Evolutionary conservation across 1,140 invertebrate genomes (phyloP).

Genomic region (Meloidogyne exigua): DNA sequence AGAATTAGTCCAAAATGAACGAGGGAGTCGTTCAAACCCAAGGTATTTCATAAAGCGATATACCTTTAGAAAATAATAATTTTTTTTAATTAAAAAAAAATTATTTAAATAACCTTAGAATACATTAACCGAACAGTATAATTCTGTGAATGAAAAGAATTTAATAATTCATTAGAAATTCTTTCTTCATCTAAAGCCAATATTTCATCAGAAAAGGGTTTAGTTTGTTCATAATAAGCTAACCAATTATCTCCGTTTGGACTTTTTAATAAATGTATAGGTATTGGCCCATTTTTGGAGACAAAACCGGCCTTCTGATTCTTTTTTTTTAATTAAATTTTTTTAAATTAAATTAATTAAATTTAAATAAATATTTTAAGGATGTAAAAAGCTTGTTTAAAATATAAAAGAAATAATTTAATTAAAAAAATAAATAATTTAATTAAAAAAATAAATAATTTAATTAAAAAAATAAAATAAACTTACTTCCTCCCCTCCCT

Average conservation of each 20-base stretch:
- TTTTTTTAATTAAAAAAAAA: slow-evolving; percentile 11
- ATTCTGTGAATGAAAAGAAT: slow-evolving; percentile 45
- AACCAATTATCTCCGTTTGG: slow-evolving; percentile 42
- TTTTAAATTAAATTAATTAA: too few species aligned
- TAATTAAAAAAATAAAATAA: neutral
- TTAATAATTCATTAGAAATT: slow-evolving; percentile 40
- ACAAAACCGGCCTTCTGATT: slow-evolving; percentile 14
- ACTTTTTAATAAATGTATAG: slow-evolving; percentile 70
- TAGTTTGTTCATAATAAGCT: slow-evolving; percentile 45
- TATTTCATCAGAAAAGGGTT: slow-evolving; percentile 39
- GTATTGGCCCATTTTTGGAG: slow-evolving; percentile 69
- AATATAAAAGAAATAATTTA: too few species aligned
- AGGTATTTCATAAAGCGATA: slow-evolving; percentile 51
- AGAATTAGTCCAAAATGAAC: slow-evolving; percentile 48
- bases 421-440: too few species aligned
- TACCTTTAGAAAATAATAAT: slow-evolving; percentile 37
- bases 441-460: neutral
- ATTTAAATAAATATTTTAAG: too few species aligned
- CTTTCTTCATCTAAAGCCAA: slow-evolving; percentile 30
- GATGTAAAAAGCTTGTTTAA: too few species aligned
- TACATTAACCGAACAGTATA: slow-evolving; percentile 46
- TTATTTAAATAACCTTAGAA: slow-evolving; percentile 31
- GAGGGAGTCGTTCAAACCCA: slow-evolving; percentile 48
- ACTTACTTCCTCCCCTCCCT: neutral
- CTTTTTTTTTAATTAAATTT: neutral